Evolutionary conservation across 2,113 vertebrate species (phyloP).

Genomic region (Lasiurus borealis): DNA sequence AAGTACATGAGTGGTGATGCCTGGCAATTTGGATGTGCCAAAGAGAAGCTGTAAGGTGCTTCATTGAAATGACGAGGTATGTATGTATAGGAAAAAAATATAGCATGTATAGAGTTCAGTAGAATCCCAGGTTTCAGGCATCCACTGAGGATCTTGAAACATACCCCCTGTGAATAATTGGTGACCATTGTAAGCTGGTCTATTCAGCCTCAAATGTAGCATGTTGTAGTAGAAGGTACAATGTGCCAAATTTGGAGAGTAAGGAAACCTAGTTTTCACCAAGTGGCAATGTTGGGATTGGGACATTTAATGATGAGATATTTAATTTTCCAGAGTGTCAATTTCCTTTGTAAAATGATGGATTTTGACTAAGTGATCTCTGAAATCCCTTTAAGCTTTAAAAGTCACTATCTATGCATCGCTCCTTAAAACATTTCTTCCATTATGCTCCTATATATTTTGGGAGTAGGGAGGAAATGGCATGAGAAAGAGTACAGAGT

Average conservation of each 20-base stretch:
- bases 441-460: background rate
- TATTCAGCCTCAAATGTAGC: background rate
- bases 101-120: background rate
- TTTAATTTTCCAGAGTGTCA: constrained; percentile 7
- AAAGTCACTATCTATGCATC: constrained; percentile 10
- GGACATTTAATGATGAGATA: background rate
- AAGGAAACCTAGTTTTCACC: background rate
- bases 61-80: background rate
- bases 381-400: constrained; percentile 8
- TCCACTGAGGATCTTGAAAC: background rate
- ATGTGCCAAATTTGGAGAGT: background rate
- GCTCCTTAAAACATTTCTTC: background rate
- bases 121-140: background rate
- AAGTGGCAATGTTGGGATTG: background rate
- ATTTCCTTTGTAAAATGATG: constrained; percentile 40
- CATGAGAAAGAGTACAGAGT: background rate
- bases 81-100: background rate
- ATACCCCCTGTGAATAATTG: background rate
- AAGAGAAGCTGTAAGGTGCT: background rate
- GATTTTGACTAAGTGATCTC: constrained; percentile 29
- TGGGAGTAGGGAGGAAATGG: background rate
- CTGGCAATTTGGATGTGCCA: background rate
- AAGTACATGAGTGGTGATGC: background rate
- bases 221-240: background rate
- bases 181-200: background rate